Evolutionary conservation across 2,888 invertebrate genomes (phyloP), one percentile per base, ranked within the genome.

Genomic region (Ceramica pisi): DNA sequence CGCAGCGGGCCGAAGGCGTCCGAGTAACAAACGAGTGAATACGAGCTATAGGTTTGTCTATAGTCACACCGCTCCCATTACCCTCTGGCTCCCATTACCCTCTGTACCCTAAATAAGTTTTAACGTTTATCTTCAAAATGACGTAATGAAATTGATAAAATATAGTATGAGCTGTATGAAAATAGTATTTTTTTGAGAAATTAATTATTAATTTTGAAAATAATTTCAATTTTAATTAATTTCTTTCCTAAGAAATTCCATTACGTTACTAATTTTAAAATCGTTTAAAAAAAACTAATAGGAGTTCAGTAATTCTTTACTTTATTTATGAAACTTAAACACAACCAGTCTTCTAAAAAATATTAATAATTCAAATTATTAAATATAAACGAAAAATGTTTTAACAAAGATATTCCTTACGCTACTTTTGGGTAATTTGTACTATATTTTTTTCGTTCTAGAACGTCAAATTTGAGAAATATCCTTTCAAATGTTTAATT

Each of bases 321-420:
- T 41, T 59, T 59, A 59, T 41, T 59, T 59, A 59, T 41, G 23
- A 59, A 59, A 59, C 2, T 2, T 23, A 59, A 59, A 59, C 59
- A 44, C 59, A 59, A 44, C 44, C 38, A 59, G 59, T 59, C 41
- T 59, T 59, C 59, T 59, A 59, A 41, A 59, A 59, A 59, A 59
- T 59, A 59, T 59, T 59, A 10, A 44, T 44, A 23, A 41, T 41
- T 59, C 23, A 53, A 23, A 41, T 23, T 59, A 21, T 5, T 41
- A 44, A 1, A 59, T 41, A 23, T 59, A 59, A 59, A n/a, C 59
- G 23, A 59, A 44, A 44, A 23, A 44, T 23, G 16, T 59, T 59
- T 59, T 23, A 44, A 59, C 57, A 59, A 53, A 53, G 53, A 53
- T 53, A 31, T 53, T 53, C 53, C 53, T 53, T 53, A 53, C 53